Evolutionary conservation across 2,888 invertebrate species (phyloP), one percentile per base, ranked within the genome.

Genomic region (Orthonychiurus folsomi): DNA sequence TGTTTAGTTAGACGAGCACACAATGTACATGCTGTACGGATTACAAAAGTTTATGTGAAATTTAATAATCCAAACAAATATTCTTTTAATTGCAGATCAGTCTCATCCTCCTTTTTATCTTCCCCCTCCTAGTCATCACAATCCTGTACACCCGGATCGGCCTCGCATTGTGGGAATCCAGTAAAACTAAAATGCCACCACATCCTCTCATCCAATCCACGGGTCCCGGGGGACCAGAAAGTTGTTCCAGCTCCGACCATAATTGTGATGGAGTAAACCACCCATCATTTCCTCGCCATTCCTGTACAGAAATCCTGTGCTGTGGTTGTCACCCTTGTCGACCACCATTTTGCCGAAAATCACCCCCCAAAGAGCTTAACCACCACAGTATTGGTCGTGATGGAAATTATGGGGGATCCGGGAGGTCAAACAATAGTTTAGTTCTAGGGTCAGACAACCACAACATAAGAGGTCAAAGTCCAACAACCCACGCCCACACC

Each of bases 121-220:
- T 89, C 50, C 93, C 93, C 0, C 78, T 93, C 59, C 80, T 84
- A 58, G 84, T 90, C 26, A 90, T 93, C 84, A 76, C 76, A 0
- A 81, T 88, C 50, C 79, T 92, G 47, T 93, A 93, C 76, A 87
- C 88, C 47, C 83, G 86, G 73, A 92, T 93, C 61, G 91, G 90
- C 2, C 82, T 89, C 25, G 86, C 87, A 0, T 78, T 93, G 50
- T 93, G 92, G 91, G 74, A 84, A 82, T 78, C 76, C 61, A 75
- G 74, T 27, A 9, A 5, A 37, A 37, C 5, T 37, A 5, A 37
- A 37, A 15, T 37, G 5, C 37, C 5, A 37, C 37, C 5, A 37
- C 65, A 57, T 20, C 59, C 61, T 23, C 69, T 68, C 66, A 65
- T 68, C 1, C 56, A 5, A 9, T 37, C 37, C 15, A 15, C 37